phyloP scores from a whole-genome alignment of 2,797 vertebrate genomes.

The Pogonophryne albipinna region DNA sequence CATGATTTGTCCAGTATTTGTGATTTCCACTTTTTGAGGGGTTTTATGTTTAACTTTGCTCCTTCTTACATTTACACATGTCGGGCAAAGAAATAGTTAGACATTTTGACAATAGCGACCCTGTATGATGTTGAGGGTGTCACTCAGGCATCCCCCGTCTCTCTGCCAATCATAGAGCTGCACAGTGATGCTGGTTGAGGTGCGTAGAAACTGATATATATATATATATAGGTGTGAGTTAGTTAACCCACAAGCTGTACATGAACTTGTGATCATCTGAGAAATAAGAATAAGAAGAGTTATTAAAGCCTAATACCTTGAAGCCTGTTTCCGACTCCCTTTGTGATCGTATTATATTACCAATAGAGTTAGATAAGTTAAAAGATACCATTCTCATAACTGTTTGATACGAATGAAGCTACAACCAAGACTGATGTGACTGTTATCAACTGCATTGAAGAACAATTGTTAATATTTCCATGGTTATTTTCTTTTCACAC shows the following conservation, averaged over 20 bases:
- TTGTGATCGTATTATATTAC: background rate
- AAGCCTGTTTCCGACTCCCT: too few relatives aligned
- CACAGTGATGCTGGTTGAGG: too few relatives aligned
- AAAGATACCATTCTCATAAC: too few relatives aligned
- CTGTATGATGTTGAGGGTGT: too few relatives aligned
- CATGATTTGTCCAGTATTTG: background rate
- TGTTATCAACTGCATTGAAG: background rate
- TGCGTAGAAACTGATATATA: too few relatives aligned
- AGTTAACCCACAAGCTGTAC: too few relatives aligned
- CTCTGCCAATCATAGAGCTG: too few relatives aligned
- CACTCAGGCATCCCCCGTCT: too few relatives aligned
- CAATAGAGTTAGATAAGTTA: background rate
- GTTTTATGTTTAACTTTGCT: background rate
- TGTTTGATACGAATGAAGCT: background rate
- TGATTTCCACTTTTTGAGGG: background rate
- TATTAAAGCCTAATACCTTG: too few relatives aligned
- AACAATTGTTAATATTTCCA: background rate
- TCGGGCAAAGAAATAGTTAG: background rate
- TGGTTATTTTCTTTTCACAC: background rate
- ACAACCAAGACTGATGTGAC: background rate
- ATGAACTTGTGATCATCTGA: too few relatives aligned
- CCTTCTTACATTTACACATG: slow-evolving; percentile 67
- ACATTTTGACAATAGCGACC: background rate
- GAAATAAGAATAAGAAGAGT: too few relatives aligned
- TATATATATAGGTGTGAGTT: too few relatives aligned